Evolutionary conservation across 1,140 invertebrate genomes (phyloP), one percentile per base, ranked within the genome.

Genomic region (Zophobas morio): DNA sequence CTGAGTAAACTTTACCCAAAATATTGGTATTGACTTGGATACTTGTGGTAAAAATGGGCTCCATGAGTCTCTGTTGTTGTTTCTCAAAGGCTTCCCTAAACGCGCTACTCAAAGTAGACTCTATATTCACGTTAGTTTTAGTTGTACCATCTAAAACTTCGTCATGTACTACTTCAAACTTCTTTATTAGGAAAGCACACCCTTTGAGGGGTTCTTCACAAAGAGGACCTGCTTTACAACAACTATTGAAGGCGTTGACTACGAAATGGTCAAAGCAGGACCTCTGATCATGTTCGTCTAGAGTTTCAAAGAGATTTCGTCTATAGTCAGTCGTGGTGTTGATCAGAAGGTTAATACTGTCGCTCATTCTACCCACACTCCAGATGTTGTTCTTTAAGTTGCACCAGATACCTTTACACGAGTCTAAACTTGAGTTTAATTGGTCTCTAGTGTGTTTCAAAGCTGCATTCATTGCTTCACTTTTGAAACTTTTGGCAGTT

Each of bases 1-100:
- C 96, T 0, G 94, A 94, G 87, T 99, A 99, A 84, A 99, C 90
- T 89, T 96, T 98, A 96, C 96, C 98, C 83, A 99, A 89, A 79
- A 97, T 96, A 87, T 98, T 96, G 1, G 95, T 93, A 80, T 96
- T 96, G 6, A 97, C 96, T 83, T 96, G 91, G 77, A 99, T 97
- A 81, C 92, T 94, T 87, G 97, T 99, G 42, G 92, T 95, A 85
- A 99, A 99, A 96, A 99, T 99, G 0, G 98, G 97, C 6, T 95
- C 95, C 88, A 99, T 96, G 1, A 99, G 86, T 75, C 98, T 89
- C 84, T 97, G 96, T 2, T 95, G 93, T 84, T 97, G 95, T 40
- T 92, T 91, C 86, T 96, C 95, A 82, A 99, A 97, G 0, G 96
- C 94, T 86, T 92, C 93, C 53, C 94, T 89, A 84, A 97, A 98